Percentiles rank a stretch among this genome's conserved stretches.
phyloP scores from a whole-genome alignment of 2,888 invertebrate species.

The Parapristionchus giblindavisi region DNA sequence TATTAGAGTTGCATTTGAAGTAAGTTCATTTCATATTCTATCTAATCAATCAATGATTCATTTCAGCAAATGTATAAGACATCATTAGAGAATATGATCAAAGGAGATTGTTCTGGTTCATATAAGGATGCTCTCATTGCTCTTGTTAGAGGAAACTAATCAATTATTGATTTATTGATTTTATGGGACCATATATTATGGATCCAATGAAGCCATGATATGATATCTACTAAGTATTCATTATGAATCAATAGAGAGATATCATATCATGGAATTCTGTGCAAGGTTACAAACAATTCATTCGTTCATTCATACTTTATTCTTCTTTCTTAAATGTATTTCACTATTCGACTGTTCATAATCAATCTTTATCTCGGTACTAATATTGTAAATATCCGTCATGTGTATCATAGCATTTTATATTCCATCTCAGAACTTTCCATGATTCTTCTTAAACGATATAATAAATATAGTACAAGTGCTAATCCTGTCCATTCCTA shows the following conservation, averaged over 20 bases:
- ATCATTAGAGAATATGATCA: conserved; percentile 38
- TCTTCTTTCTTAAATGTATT: no score
- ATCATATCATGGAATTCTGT: conserved; percentile 21
- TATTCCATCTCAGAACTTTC: not conserved
- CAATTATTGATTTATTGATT: no score
- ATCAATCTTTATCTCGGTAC: no score
- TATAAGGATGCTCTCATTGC: conserved; percentile 65
- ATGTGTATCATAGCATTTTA: not conserved
- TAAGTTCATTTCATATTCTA: no score
- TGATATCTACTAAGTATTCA: not conserved
- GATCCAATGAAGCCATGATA: not conserved
- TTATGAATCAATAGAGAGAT: not conserved
- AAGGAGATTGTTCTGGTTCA: conserved; percentile 62
- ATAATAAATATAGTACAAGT: conserved; percentile 3
- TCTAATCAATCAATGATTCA: no score
- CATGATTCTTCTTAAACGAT: no score
- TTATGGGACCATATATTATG: no score
- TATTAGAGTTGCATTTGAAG: conserved; percentile 81
- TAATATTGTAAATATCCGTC: no score
- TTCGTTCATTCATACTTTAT: conserved; percentile 1
- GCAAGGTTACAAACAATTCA: conserved; percentile 32
- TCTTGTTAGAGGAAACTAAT: conserved; percentile 57
- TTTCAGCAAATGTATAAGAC: conserved; percentile 74
- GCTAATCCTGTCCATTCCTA: not conserved
- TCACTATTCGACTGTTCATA: not conserved